Conservation (phyloP, 2,888 invertebrate species). For the Prosopocoilus inquinatus region DNA sequence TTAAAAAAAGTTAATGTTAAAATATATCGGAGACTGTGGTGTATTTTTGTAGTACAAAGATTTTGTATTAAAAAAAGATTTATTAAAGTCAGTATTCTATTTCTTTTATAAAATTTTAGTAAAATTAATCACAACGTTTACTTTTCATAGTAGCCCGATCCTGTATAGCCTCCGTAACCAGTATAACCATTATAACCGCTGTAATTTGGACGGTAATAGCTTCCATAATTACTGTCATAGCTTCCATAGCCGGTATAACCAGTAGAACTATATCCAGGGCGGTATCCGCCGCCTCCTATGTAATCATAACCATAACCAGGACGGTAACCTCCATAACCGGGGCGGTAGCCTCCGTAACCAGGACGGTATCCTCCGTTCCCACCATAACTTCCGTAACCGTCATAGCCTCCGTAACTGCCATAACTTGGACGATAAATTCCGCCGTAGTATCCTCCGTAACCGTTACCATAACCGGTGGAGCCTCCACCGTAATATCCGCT, state of each 20-base stretch:
- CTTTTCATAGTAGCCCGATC: slow-evolving; percentile 7
- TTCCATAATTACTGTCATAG: background rate
- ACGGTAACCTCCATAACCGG: slow-evolving; percentile 17
- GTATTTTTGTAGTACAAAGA: too few relatives aligned
- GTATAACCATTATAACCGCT: background rate
- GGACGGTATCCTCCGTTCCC: slow-evolving; percentile 9
- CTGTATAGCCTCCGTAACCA: slow-evolving; percentile 13
- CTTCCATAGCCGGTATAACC: slow-evolving; percentile 13
- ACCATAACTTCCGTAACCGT: slow-evolving; percentile 10
- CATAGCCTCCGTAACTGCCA: slow-evolving; percentile 13
- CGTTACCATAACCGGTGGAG: slow-evolving; percentile 7
- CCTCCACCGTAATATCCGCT: slow-evolving; percentile 14
- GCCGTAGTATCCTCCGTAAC: slow-evolving; percentile 7
- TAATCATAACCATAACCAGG: slow-evolving; percentile 2
- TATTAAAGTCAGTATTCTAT: too few relatives aligned
- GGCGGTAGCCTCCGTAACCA: slow-evolving; percentile 8
- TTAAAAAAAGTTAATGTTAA: too few relatives aligned
- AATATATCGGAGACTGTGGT: too few relatives aligned
- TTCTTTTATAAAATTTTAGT: too few relatives aligned
- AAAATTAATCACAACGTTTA: background rate
- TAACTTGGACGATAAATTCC: background rate
- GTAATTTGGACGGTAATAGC: slow-evolving; percentile 11
- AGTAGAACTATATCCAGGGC: slow-evolving; percentile 17
- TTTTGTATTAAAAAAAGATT: background rate
- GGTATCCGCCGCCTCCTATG: slow-evolving; percentile 7